phyloP scores from a whole-genome alignment of 2,113 vertebrate species.

The Pygoscelis antarcticus region DNA sequence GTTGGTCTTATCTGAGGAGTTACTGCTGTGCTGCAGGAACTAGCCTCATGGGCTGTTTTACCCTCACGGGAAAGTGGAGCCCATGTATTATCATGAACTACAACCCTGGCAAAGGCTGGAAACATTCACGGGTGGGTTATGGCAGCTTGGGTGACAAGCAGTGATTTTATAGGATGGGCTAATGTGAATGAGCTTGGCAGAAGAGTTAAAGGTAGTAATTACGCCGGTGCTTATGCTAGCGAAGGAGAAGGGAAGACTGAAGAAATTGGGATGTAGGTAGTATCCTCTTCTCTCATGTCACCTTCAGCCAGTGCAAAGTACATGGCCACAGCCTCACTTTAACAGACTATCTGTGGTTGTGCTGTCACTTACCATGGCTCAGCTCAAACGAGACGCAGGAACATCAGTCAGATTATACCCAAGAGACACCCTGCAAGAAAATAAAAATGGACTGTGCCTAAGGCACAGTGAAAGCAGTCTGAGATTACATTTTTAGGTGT shows the following conservation, averaged over 20 bases:
- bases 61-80: background rate
- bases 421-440: background rate
- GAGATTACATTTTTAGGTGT: background rate
- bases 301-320: background rate
- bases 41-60: background rate
- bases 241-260: background rate
- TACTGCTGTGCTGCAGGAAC: background rate
- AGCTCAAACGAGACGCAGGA: background rate
- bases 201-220: background rate
- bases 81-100: background rate
- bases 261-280: background rate
- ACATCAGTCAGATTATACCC: background rate
- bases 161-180: background rate
- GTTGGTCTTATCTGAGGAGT: background rate
- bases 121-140: background rate
- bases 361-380: background rate
- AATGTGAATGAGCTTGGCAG: background rate
- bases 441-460: background rate
- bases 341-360: rapidly evolving
- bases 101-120: background rate
- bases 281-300: background rate
- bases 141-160: background rate
- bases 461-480: background rate
- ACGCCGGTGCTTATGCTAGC: rapidly evolving
- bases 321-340: background rate